Percentiles rank a stretch among this genome's conserved stretches.
Evolutionary conservation across 2,888 invertebrate species (phyloP).

Genomic region (Apantesis nais): DNA sequence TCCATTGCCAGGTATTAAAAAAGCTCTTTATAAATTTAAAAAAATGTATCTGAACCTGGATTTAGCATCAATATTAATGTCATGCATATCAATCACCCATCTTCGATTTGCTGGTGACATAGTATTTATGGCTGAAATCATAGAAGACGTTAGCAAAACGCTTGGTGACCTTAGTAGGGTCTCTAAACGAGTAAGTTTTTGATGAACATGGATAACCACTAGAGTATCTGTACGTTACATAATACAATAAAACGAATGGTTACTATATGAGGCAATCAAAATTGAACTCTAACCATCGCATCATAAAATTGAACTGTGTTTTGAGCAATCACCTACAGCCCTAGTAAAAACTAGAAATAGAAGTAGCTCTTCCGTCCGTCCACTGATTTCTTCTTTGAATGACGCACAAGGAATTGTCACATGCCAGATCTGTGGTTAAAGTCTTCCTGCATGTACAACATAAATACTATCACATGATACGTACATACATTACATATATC

Average conservation of each 20-base stretch:
- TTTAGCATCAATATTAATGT: too few relatives aligned
- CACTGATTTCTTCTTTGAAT: neutral
- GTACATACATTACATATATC: neutral
- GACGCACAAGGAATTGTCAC: neutral
- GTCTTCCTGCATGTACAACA: neutral
- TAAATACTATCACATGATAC: neutral
- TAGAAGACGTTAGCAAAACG: too few relatives aligned
- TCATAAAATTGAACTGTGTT: neutral
- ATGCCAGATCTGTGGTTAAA: neutral
- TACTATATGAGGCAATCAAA: neutral
- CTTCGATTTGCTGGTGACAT: too few relatives aligned
- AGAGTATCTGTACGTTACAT: too few relatives aligned
- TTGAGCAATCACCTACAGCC: neutral
- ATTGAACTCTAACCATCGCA: neutral
- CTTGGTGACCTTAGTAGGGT: too few relatives aligned
- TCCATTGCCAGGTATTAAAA: too few relatives aligned
- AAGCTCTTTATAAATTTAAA: too few relatives aligned
- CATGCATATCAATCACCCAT: too few relatives aligned
- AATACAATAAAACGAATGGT: neutral
- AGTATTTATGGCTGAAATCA: too few relatives aligned
- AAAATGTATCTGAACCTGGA: too few relatives aligned
- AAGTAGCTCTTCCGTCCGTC: neutral
- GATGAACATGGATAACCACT: too few relatives aligned
- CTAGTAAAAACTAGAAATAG: neutral
- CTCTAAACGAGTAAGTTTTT: too few relatives aligned